Conservation (phyloP, 1,140 invertebrate genomes). For the Chymomyza costata region DNA sequence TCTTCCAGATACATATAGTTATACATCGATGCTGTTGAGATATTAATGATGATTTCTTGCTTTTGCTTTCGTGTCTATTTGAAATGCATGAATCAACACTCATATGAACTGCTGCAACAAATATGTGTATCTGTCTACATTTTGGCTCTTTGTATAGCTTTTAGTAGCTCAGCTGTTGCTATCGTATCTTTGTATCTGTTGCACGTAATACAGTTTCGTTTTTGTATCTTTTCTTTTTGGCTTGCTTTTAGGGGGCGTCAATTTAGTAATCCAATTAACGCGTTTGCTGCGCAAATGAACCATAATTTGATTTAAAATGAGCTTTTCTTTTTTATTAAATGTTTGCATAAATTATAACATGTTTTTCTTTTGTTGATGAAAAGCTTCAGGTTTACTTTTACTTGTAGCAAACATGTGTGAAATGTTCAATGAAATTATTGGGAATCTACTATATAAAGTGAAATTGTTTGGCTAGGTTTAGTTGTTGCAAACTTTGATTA, state of each 20-base stretch:
- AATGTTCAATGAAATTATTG: constrained; percentile 22
- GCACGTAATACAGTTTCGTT: constrained; percentile 21
- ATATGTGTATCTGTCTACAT: no score
- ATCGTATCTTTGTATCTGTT: constrained; percentile 14
- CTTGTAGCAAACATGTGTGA: constrained; percentile 53
- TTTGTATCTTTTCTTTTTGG: constrained; percentile 26
- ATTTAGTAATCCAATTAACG: constrained; percentile 69
- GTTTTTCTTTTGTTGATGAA: constrained; percentile 2
- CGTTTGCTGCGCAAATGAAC: constrained; percentile 54
- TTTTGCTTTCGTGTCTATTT: constrained; percentile 65
- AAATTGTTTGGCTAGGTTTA: no score
- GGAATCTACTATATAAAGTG: no score
- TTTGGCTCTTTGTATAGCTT: constrained; percentile 2
- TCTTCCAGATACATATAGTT: constrained; percentile 57
- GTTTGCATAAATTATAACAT: constrained; percentile 44
- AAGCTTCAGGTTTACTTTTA: constrained; percentile 48
- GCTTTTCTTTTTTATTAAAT: constrained; percentile 37
- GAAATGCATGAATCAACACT: constrained; percentile 70
- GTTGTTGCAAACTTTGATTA: no score
- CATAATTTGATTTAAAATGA: constrained; percentile 35
- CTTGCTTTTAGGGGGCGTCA: constrained; percentile 38
- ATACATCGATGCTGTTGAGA: no score
- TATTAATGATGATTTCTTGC: constrained; percentile 71
- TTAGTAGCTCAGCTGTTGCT: constrained; percentile 14
- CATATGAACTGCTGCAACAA: constrained; percentile 12